Evolutionary conservation across 2,113 vertebrate genomes (phyloP).

Genomic region (Oplegnathus fasciatus): DNA sequence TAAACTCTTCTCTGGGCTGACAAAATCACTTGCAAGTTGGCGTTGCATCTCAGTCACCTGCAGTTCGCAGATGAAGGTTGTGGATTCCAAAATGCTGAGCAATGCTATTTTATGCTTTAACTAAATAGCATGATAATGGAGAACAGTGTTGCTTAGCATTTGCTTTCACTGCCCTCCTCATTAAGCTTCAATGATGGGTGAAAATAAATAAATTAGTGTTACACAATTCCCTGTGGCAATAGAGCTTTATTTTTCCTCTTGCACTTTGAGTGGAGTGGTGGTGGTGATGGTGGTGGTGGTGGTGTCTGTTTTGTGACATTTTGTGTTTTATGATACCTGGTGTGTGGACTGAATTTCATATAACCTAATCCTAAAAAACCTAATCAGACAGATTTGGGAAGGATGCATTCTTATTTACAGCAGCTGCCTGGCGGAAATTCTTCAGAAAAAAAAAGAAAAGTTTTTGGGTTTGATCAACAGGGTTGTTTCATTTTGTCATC

Average conservation of each 20-base stretch:
- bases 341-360: conserved; percentile 31
- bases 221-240: conserved; percentile 14
- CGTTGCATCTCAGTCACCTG: conserved; percentile 21
- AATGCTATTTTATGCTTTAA: conserved; percentile 17
- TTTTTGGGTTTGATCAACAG: conserved; percentile 4
- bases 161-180: conserved; percentile 40
- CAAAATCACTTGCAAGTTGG: conserved; percentile 49
- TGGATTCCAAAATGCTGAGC: conserved; percentile 59
- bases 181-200: conserved; percentile 50
- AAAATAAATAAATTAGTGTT: conserved; percentile 25
- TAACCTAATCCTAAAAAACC: conserved; percentile 4
- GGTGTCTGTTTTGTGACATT: conserved; percentile 26
- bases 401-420: neutral
- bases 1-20: conserved; percentile 50
- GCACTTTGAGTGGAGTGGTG: conserved; percentile 46
- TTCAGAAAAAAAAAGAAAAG: neutral
- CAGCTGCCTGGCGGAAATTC: conserved; percentile 5
- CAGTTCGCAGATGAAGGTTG: conserved; percentile 18
- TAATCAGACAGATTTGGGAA: conserved; percentile 37
- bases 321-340: conserved; percentile 38
- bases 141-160: conserved; percentile 51
- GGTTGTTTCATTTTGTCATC: neutral
- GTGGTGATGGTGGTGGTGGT: conserved; percentile 59
- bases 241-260: conserved; percentile 24
- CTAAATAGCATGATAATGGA: conserved; percentile 1